Evolutionary conservation across 2,797 vertebrate genomes (phyloP).

Genomic region (Botia kubotai): DNA sequence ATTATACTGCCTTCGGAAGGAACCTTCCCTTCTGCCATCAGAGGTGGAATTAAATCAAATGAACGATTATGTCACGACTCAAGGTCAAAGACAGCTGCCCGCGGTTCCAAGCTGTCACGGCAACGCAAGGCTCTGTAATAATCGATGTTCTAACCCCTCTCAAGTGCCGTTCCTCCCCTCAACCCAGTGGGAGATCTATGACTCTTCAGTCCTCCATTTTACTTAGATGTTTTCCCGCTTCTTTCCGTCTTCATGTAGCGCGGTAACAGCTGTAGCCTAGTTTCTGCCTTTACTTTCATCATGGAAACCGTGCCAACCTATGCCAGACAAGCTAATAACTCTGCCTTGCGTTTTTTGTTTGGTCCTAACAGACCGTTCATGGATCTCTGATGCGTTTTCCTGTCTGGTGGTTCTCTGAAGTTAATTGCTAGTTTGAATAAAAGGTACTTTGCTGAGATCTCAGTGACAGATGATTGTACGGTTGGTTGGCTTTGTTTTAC

Average conservation of each 20-base stretch:
- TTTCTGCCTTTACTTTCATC: slow-evolving; percentile 29
- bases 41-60: slow-evolving; percentile 56
- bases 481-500: slow-evolving; percentile 42
- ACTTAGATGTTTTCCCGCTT: slow-evolving; percentile 14
- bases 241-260: not conserved
- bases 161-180: slow-evolving; percentile 14
- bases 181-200: slow-evolving; percentile 26
- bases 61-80: slow-evolving; percentile 63
- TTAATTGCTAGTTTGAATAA: slow-evolving; percentile 52
- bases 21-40: not conserved
- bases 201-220: slow-evolving; percentile 6
- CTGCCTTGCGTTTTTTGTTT: slow-evolving; percentile 68
- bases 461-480: slow-evolving; percentile 31
- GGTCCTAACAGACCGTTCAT: slow-evolving; percentile 68
- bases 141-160: slow-evolving; percentile 59
- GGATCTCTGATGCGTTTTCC: slow-evolving; percentile 34
- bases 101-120: slow-evolving; percentile 65
- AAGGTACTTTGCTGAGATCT: slow-evolving; percentile 33
- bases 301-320: slow-evolving; percentile 39
- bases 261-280: slow-evolving; percentile 27
- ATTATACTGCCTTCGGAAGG: not conserved
- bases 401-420: slow-evolving; percentile 44
- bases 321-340: slow-evolving; percentile 68
- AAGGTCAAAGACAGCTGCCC: slow-evolving; percentile 67
- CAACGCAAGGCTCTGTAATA: slow-evolving; percentile 54